Conservation (phyloP, 2,113 vertebrate species). For the Tursiops truncatus region DNA sequence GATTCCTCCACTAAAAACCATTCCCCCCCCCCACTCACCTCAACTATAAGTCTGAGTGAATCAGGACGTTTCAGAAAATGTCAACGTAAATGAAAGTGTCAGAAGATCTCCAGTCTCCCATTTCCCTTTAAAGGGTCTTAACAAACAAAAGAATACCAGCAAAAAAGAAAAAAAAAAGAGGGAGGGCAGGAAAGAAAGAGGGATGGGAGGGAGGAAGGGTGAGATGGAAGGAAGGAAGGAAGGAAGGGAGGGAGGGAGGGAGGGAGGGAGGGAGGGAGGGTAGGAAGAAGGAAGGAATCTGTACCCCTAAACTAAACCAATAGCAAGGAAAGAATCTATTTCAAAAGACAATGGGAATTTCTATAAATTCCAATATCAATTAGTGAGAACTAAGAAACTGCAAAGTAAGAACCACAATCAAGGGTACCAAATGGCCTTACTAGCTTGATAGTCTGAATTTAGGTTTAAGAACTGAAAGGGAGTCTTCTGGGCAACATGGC, state of each 20-base stretch:
- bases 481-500: not conserved
- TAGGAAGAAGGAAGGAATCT: not conserved
- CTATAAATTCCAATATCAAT: not conserved
- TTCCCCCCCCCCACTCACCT: not conserved
- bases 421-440: not conserved
- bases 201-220: not conserved
- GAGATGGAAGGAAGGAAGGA: too few species aligned
- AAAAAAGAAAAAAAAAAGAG: not conserved
- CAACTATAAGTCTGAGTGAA: not conserved
- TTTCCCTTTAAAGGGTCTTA: not conserved
- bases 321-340: not conserved
- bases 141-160: not conserved
- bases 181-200: too few species aligned
- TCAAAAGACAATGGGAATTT: not conserved
- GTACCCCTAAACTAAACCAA: not conserved
- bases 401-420: not conserved
- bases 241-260: not conserved
- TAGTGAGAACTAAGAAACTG: not conserved
- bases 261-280: not conserved
- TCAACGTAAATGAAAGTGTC: not conserved
- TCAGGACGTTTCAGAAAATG: not conserved
- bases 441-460: not conserved
- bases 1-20: not conserved
- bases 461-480: not conserved
- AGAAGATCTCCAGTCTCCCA: not conserved